Base-by-base conservation (phyloP, 2,113 vertebrate genomes). In the Daphoenositta chrysoptera region DNA sequence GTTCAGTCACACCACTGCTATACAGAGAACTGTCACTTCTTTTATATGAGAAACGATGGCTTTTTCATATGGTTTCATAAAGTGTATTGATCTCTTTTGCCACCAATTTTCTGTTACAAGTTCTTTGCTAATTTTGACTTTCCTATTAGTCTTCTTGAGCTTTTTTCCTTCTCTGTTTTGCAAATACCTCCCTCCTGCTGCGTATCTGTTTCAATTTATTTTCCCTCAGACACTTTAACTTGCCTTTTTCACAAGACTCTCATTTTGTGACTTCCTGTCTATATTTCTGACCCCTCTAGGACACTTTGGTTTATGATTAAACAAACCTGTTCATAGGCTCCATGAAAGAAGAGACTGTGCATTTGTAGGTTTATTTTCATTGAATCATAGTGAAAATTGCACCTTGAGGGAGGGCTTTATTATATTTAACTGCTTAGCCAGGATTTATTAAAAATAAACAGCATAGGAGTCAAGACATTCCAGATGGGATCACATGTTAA, bases 371-470 rank as follows among this genome's bases (percentile, higher is more conserved):
- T 96, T 97, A 69, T 96, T 97, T 97, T 95, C 92, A 96, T 93
- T 97, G 70, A 96, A 95, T 93, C 87, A 82, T 37, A 44, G 90
- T 88, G 93, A 94, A 95, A 91, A 95, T 87, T 95, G 53, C 69
- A 92, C 75, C 86, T 95, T 95, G 35, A 97, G 85, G 84, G 88
- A 93, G 78, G 45, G n/a, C 69, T 94, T 86, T 91, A 92, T 93
- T 93, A 66, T 73, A 54, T 95, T 95, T 95, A 95, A 94, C 88
- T 95, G 88, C 83, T 97, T 95, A 95, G 31, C 39, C 64, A 91
- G 57, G 78, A 93, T 96, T 96, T 96, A 95, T 91, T 95, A 91
- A 93, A 89, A 97, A 96, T 91, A 97, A 97, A 93, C 81, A 94
- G 23, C 64, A 50, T 12, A 81, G 28, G 42, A 95, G 54, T 95